Base-by-base conservation (phyloP, 2,888 invertebrate species). In the Eledona agricola region DNA sequence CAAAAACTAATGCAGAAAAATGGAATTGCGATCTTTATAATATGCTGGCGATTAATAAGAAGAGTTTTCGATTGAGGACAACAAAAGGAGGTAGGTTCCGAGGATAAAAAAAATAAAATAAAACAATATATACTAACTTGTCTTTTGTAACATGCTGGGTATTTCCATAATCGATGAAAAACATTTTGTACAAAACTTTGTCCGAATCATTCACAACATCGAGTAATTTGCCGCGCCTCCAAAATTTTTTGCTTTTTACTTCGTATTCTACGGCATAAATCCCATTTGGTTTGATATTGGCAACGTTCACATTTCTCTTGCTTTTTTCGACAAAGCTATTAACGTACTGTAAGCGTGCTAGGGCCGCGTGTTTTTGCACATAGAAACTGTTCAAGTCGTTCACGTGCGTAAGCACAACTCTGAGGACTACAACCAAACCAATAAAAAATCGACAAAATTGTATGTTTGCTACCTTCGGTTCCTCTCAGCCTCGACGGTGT, bases 141-240 rank as follows among this genome's bases (percentile, higher is more conserved):
- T 80, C 77, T 43, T 77, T 72, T 1, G 76, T 64, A 1, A 84
- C 77, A 1, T 69, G 64, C 50, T 83, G 79, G 0, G 72, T 75
- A 60, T 80, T 78, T 1, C 89, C 90, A 60, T 82, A 82, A 71
- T 90, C 89, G 10, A 88, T 75, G 57, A 83, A 82, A 62, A 82
- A 82, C 1, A 88, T 80, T 13, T 79, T 77, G 62, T 80, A 83
- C 0, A 68, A 57, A 0, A 76, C 72, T 1, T 77, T 9, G 69
- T 3, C 40, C 45, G 58, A 58, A 1, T 38, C 52, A 37, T 64
- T 55, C 25, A 66, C 51, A 52, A 70, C 63, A 31, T 66, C 71
- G 12, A 75, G 67, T 0, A 88, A 74, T 32, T 81, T 77, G 4
- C 83, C 86, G 43, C 92, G 81, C 65, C 85, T 85, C 90, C 89